Evolutionary conservation across 1,140 invertebrate genomes (phyloP).

Genomic region (Octopus sinensis): DNA sequence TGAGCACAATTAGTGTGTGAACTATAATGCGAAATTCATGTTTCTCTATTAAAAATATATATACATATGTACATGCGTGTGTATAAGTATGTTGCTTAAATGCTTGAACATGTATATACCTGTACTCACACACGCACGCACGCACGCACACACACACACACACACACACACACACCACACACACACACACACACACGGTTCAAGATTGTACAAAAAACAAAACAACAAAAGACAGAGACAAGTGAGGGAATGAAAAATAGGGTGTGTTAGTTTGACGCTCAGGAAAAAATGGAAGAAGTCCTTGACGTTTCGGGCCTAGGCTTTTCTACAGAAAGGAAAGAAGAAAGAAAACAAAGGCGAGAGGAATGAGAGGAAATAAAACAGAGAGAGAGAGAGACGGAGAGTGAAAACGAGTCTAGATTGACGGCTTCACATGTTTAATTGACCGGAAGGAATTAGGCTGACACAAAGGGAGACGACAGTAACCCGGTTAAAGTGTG

Average conservation of each 20-base stretch:
- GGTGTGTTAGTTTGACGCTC: not conserved
- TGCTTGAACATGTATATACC: not conserved
- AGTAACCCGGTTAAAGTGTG: too few relatives aligned
- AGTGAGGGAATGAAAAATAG: not conserved
- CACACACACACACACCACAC: constrained; percentile 21
- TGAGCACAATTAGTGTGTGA: too few relatives aligned
- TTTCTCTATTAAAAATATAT: too few relatives aligned
- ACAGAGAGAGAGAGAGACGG: not conserved
- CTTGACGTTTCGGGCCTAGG: not conserved
- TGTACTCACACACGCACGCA: constrained; percentile 17
- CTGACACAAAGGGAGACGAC: too few relatives aligned
- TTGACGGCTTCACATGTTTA: too few relatives aligned
- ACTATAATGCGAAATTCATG: too few relatives aligned
- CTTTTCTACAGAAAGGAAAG: not conserved
- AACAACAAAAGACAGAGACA: not conserved
- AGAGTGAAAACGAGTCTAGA: not conserved
- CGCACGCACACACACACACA: constrained; percentile 19
- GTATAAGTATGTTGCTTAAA: too few relatives aligned
- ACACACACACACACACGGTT: constrained; percentile 1
- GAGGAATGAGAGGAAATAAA: not conserved
- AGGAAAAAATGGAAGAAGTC: not conserved
- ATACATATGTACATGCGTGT: too few relatives aligned
- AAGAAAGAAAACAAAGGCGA: not conserved
- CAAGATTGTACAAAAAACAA: not conserved
- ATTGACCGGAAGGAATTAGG: too few relatives aligned